Conservation (phyloP, 2,797 vertebrate genomes). For the Phyllotis vaccarum region DNA sequence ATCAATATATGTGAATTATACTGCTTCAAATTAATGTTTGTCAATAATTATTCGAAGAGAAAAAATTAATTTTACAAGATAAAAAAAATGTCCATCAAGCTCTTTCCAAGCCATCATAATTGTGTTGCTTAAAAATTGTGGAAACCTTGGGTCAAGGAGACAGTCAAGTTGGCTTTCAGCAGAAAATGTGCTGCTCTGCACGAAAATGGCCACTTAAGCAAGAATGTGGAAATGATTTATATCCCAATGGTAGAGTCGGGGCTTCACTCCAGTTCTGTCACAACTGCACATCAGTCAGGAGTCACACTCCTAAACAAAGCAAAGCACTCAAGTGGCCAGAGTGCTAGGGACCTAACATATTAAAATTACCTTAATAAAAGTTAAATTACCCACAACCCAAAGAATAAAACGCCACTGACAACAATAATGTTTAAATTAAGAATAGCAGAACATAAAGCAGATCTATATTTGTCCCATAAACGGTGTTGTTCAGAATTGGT, state of each 20-base stretch:
- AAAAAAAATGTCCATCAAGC: constrained; percentile 78
- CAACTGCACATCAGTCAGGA: constrained; percentile 90
- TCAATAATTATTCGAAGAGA: constrained; percentile 45
- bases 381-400: constrained; percentile 82
- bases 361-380: constrained; percentile 82
- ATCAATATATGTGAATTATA: neutral
- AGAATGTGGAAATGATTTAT: constrained; percentile 95
- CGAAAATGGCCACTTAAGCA: constrained; percentile 96
- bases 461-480: neutral
- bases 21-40: constrained; percentile 56
- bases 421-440: constrained; percentile 65
- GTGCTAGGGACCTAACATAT: constrained; percentile 71
- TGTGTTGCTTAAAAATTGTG: constrained; percentile 91
- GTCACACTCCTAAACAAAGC: constrained; percentile 81
- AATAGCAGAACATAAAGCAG: constrained; percentile 4
- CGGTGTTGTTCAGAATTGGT: neutral
- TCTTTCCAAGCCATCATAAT: constrained; percentile 86
- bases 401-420: constrained; percentile 67
- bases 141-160: constrained; percentile 94
- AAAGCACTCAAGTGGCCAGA: constrained; percentile 75
- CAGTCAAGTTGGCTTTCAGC: constrained; percentile 86
- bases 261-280: constrained; percentile 87
- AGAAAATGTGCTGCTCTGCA: constrained; percentile 93
- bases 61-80: constrained; percentile 46
- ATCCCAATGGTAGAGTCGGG: constrained; percentile 90